Evolutionary conservation across 2,888 invertebrate genomes (phyloP), one percentile per base, ranked within the genome.

Genomic region (Prosopocoilus inquinatus): DNA sequence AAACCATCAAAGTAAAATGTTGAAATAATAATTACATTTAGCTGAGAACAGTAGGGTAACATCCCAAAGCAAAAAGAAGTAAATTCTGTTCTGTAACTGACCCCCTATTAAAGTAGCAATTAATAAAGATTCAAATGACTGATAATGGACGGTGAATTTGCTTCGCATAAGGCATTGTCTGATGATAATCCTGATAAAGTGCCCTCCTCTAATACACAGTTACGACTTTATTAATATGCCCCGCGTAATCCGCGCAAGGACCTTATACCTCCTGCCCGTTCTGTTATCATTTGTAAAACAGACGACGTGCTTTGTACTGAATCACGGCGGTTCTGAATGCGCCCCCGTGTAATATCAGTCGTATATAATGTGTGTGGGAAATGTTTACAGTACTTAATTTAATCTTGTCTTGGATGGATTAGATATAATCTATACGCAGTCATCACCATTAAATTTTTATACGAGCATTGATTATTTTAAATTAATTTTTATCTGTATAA

Each of bases 201-300:
- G 63, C 60, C 57, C 57, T 59, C 60, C 52, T 47, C 61, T 67
- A 68, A 68, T 71, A 71, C 71, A 70, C 65, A 64, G 66, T 74
- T 73, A 74, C 73, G 75, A 75, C 75, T 76, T 74, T 73, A 76
- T 76, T 75, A 76, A 74, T 75, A 74, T 74, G 74, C 70, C 73
- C 65, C 63, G 67, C 57, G 53, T 73, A 74, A 74, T 72, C 72
- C 70, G 46, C 56, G 72, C 71, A 72, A 73, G 71, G 69, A 69
- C 70, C 67, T 71, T 72, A 70, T 67, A 70, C 65, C 64, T 67
- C 70, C 68, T 50, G 50, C 60, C 68, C 66, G 69, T 69, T 63
- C 75, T 75, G 77, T 77, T 77, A 77, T 77, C 77, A 77, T 77
- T 77, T 78, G 76, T 77, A 74, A 75, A 75, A 73, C 77, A 77